Percentiles rank a stretch among this genome's conserved stretches.
Conservation (phyloP, 2,797 vertebrate species). For the Knipowitschia caucasica region DNA sequence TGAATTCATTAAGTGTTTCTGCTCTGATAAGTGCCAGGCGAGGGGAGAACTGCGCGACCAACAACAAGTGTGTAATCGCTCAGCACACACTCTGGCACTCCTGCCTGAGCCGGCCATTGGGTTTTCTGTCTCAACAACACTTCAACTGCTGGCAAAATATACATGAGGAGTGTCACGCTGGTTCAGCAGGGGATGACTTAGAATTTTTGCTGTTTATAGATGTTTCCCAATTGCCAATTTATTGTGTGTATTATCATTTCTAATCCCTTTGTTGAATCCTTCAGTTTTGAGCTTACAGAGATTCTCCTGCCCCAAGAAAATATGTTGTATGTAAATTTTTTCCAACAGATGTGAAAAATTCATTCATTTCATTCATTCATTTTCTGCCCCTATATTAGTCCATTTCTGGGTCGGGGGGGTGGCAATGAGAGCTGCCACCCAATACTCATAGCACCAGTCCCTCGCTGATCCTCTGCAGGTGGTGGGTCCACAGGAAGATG, state of each 20-base stretch:
- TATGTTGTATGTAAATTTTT: too few relatives aligned
- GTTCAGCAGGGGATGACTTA: slow-evolving; percentile 15
- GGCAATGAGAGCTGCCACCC: too few relatives aligned
- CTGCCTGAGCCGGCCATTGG: slow-evolving; percentile 28
- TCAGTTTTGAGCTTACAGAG: neutral
- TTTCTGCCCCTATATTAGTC: too few relatives aligned
- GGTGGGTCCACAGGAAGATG: too few relatives aligned
- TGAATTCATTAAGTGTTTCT: slow-evolving; percentile 75
- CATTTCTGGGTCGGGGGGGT: too few relatives aligned
- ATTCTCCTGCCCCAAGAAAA: neutral
- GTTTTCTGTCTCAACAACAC: slow-evolving; percentile 28
- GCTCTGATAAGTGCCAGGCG: slow-evolving; percentile 73
- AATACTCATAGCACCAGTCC: too few relatives aligned
- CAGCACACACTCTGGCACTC: slow-evolving; percentile 53
- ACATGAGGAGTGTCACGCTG: slow-evolving; percentile 16
- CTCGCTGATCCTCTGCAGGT: too few relatives aligned
- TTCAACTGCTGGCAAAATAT: slow-evolving; percentile 40
- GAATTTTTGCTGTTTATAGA: slow-evolving; percentile 18
- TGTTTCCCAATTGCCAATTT: slow-evolving; percentile 9
- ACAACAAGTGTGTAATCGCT: slow-evolving; percentile 53
- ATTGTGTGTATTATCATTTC: slow-evolving; percentile 2
- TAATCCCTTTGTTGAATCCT: slow-evolving; percentile 4
- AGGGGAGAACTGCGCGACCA: slow-evolving; percentile 50
- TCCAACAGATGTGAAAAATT: too few relatives aligned
- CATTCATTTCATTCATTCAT: too few relatives aligned